Evolutionary conservation across 2,888 invertebrate species (phyloP).

Genomic region (Metalampra italica): DNA sequence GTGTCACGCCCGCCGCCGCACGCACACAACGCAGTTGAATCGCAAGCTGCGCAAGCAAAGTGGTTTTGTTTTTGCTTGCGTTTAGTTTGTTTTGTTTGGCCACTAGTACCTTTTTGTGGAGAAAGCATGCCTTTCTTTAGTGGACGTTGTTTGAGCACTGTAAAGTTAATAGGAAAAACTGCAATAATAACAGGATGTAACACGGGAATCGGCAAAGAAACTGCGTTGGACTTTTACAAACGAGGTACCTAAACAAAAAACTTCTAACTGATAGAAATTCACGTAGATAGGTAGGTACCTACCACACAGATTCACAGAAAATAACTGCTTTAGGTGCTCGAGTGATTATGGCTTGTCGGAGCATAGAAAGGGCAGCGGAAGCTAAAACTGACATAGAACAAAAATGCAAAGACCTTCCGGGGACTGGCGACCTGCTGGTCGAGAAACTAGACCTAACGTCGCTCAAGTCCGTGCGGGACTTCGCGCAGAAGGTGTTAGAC

Average conservation of each 20-base stretch:
- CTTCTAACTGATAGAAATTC: too few species aligned
- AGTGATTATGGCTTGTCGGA: slow-evolving; percentile 79
- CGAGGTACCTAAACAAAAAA: slow-evolving; percentile 42
- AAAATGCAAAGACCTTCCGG: slow-evolving; percentile 50
- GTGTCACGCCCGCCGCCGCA: too few species aligned
- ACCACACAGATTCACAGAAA: too few species aligned
- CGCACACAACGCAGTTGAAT: too few species aligned
- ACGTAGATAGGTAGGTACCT: too few species aligned
- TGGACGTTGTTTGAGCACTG: slow-evolving; percentile 53
- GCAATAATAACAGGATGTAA: slow-evolving; percentile 72
- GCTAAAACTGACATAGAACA: slow-evolving; percentile 77
- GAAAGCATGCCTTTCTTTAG: too few species aligned
- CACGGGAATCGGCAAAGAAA: slow-evolving; percentile 70
- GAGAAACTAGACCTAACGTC: slow-evolving; percentile 79
- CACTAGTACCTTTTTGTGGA: too few species aligned
- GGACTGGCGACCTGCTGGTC: slow-evolving; percentile 66
- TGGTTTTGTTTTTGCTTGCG: too few species aligned
- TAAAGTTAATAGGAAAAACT: slow-evolving; percentile 67
- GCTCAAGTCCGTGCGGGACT: slow-evolving; percentile 78
- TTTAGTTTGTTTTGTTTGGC: too few species aligned
- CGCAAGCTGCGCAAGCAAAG: too few species aligned
- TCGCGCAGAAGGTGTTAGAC: slow-evolving; percentile 74
- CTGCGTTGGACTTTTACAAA: slow-evolving; percentile 65
- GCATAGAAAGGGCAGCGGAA: slow-evolving; percentile 71
- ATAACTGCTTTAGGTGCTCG: slow-evolving; percentile 58